Base-by-base conservation (phyloP, 1,140 invertebrate genomes). In the Galleria mellonella region DNA sequence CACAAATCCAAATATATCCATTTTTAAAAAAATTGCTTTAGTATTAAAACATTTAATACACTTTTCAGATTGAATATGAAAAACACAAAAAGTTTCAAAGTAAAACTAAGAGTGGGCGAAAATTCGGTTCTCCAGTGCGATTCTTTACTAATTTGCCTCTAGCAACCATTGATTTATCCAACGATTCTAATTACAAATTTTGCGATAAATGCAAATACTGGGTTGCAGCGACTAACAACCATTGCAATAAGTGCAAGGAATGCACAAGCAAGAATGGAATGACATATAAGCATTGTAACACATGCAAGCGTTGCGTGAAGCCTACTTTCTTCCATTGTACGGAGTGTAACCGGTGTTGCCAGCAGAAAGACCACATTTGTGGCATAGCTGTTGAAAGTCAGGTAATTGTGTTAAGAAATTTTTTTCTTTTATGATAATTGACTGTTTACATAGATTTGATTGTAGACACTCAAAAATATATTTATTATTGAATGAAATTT, bases 261-360 rank as follows among this genome's bases (percentile, higher is more conserved):
- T 97, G 95, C 59, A 92, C 94, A 0, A 94, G 94, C 1, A 95
- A 94, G 77, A 93, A 96, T 86, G 95, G 95, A 0, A 88, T 89
- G 57, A 89, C 88, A 0, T 96, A 96, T 65, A 87, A 77, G 9
- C 96, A 97, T 68, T 97, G 96, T 69, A 68, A 90, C 32, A 47
- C 66, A 11, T 97, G 96, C 71, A 81, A 90, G n/a, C 81, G 89
- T 43, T 97, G 96, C 75, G 94, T 96, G 0, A 96, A 97, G 75
- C 90, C 92, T 1, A 91, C 91, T 11, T 96, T 94, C 89, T 83
- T 87, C n/a, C 95, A 97, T 81, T 96, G 95, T 57, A 53, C 78
- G 0, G 82, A 65, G 7, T 97, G 95, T 68, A 74, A 88, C 0
- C 84, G 90, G 43, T 96, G 95, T 73, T 78, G 85, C 35, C 86